A percentile compares a stretch with the other conserved stretches of the same genome.
phyloP scores from a whole-genome alignment of 1,140 invertebrate genomes.

The Bathynomus jamesi region DNA sequence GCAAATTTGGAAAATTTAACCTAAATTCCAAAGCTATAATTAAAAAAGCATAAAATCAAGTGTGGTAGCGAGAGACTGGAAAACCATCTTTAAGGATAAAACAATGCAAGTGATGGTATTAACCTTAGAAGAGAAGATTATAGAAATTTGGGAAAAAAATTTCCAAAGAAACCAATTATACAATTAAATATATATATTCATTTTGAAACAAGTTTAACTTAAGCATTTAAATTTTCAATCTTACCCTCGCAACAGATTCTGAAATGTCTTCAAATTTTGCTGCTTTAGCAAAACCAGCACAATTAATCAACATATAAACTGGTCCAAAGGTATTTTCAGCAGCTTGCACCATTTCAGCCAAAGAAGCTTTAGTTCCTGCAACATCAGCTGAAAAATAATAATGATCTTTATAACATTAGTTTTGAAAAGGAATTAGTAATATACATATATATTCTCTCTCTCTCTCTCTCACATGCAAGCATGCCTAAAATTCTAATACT shows the following conservation, averaged over 20 bases:
- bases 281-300: slow-evolving; percentile 62
- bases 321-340: slow-evolving; percentile 60
- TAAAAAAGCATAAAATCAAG: too few species aligned
- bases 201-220: too few species aligned
- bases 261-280: slow-evolving; percentile 71
- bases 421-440: background rate
- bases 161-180: too few species aligned
- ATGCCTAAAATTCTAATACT: background rate
- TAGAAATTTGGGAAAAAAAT: too few species aligned
- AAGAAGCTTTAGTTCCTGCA: slow-evolving; percentile 53
- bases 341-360: slow-evolving; percentile 53
- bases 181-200: too few species aligned
- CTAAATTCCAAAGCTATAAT: too few species aligned
- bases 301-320: slow-evolving; percentile 83
- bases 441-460: background rate
- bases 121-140: too few species aligned
- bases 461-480: background rate
- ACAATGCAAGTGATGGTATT: too few species aligned
- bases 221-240: too few species aligned
- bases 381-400: slow-evolving; percentile 55
- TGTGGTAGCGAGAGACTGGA: too few species aligned
- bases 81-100: too few species aligned
- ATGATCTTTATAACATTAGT: background rate
- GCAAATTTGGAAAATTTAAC: too few species aligned
- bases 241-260: slow-evolving; percentile 17